Evolutionary conservation across 2,797 vertebrate species (phyloP).

Genomic region (Yasuhikotakia modesta): DNA sequence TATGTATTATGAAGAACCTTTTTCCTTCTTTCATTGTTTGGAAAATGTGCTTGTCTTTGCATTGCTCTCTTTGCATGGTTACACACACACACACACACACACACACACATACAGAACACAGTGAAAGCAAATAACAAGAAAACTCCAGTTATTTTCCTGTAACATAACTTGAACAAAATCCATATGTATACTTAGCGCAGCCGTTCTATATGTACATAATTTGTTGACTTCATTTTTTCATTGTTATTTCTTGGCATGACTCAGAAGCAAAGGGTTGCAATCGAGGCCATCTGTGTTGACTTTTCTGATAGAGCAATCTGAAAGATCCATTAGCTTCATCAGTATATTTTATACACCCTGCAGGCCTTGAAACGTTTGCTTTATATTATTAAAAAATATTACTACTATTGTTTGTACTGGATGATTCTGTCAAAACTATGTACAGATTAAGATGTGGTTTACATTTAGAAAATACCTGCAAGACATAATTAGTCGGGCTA

Average conservation of each 20-base stretch:
- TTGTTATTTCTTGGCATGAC: conserved; percentile 29
- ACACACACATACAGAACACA: background rate
- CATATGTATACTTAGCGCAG: background rate
- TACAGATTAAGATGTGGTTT: conserved; percentile 27
- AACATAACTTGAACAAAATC: background rate
- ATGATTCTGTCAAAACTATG: conserved; percentile 26
- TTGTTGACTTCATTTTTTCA: conserved; percentile 8
- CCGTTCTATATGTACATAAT: background rate
- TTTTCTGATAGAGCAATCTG: conserved; percentile 26
- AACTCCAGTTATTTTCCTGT: conserved; percentile 16
- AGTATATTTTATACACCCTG: conserved; percentile 3
- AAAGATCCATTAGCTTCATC: conserved; percentile 25
- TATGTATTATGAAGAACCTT: no score
- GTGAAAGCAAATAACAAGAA: conserved; percentile 6
- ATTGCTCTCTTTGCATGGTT: conserved; percentile 8
- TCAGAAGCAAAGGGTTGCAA: conserved; percentile 21
- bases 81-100: background rate
- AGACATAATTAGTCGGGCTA: conserved; percentile 74
- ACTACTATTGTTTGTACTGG: conserved; percentile 33
- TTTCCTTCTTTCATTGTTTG: no score
- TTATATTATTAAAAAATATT: conserved; percentile 34
- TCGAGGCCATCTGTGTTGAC: conserved; percentile 37
- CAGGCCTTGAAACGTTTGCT: conserved; percentile 25
- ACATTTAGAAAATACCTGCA: conserved; percentile 61
- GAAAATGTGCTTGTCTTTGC: conserved; percentile 9